Conservation (phyloP, 92 coral and sea anemone genomes). For the Epizoanthus illoricatus region DNA sequence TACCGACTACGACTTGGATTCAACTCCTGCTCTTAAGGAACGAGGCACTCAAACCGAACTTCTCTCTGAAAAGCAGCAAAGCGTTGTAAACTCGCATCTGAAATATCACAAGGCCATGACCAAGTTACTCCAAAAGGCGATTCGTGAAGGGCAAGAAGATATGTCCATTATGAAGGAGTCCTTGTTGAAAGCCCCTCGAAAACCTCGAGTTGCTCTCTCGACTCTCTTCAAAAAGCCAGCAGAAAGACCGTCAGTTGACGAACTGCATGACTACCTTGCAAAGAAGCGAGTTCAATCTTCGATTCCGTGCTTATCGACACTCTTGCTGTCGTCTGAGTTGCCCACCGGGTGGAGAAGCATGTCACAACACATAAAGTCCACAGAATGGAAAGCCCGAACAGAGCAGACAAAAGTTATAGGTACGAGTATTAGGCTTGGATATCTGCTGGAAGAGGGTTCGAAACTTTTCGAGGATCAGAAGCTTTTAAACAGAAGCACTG, state of each 20-base stretch:
- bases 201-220: neutral
- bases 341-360: neutral
- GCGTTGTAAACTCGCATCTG: no score
- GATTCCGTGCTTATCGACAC: neutral
- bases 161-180: no score
- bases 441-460: neutral
- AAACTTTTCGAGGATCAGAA: neutral
- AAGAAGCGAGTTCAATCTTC: neutral
- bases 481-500: neutral
- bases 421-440: neutral
- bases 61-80: no score
- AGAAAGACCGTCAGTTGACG: no score
- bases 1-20: no score
- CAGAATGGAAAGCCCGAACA: neutral
- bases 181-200: no score
- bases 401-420: neutral
- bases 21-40: no score
- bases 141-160: neutral
- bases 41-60: no score
- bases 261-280: no score
- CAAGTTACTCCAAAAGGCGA: neutral
- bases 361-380: neutral
- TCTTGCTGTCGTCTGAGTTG: neutral
- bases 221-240: no score
- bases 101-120: neutral